Percentiles rank a stretch among this genome's conserved stretches.
Evolutionary conservation across 2,888 invertebrate genomes (phyloP).

Genomic region (Coleophora deauratella): DNA sequence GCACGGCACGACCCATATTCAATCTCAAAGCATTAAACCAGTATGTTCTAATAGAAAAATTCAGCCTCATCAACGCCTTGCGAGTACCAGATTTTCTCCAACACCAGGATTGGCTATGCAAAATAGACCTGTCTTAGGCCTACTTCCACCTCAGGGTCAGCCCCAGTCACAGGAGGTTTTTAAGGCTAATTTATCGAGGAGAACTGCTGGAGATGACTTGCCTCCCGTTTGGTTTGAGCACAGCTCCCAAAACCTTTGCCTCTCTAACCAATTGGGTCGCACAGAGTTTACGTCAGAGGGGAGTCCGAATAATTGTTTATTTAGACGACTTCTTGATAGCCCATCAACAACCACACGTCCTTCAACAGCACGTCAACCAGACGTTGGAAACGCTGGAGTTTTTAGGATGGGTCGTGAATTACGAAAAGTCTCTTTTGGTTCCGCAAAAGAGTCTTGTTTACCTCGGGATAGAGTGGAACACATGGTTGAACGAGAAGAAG

Average conservation of each 20-base stretch:
- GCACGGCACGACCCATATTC: slow-evolving; percentile 19
- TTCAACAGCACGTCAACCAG: slow-evolving; percentile 21
- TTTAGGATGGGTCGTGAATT: no score
- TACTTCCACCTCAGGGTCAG: no score
- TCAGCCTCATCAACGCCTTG: slow-evolving; percentile 18
- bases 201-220: no score
- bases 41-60: slow-evolving; percentile 14
- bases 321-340: slow-evolving; percentile 15
- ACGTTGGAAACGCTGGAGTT: not conserved
- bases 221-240: no score
- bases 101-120: no score
- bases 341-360: slow-evolving; percentile 6
- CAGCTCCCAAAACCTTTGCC: no score
- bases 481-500: no score
- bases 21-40: slow-evolving; percentile 19
- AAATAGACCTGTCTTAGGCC: no score
- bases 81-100: slow-evolving; percentile 3
- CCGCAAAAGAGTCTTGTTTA: not conserved
- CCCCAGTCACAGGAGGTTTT: no score
- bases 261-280: slow-evolving; percentile 1
- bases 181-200: no score
- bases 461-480: no score
- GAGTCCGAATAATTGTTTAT: slow-evolving; percentile 14
- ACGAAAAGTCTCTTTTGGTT: no score
- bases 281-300: slow-evolving; percentile 6